Conservation (phyloP, 2,888 invertebrate genomes). For the Mystacides longicornis region DNA sequence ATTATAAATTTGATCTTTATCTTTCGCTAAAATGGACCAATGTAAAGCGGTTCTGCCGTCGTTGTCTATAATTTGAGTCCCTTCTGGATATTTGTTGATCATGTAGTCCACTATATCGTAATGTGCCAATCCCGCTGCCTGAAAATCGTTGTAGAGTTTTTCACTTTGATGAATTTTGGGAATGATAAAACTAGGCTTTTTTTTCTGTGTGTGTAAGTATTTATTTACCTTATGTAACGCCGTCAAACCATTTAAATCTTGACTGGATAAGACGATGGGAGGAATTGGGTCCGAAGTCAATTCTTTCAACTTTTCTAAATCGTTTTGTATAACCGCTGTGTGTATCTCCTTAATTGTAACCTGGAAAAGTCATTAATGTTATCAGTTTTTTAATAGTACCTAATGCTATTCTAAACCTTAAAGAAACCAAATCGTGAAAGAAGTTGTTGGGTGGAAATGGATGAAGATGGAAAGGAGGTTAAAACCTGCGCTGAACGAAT, state of each 20-base stretch:
- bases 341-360: conserved; percentile 78
- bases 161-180: no score
- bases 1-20: conserved; percentile 70
- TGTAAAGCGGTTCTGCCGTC: conserved; percentile 84
- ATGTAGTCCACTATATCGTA: conserved; percentile 68
- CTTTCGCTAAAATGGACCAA: conserved; percentile 76
- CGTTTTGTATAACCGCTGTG: conserved; percentile 67
- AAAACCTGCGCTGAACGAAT: no score
- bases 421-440: no score
- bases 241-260: conserved; percentile 74
- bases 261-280: conserved; percentile 62
- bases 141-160: no score
- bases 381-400: no score
- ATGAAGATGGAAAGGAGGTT: no score
- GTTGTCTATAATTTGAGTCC: conserved; percentile 63
- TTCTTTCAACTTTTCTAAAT: conserved; percentile 61
- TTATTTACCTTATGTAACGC: conserved; percentile 71
- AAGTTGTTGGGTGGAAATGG: no score
- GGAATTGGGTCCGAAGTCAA: conserved; percentile 62
- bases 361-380: conserved; percentile 48
- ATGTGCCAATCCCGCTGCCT: conserved; percentile 79
- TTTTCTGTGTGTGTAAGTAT: background rate
- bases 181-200: background rate
- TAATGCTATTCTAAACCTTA: no score
- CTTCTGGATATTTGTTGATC: conserved; percentile 59